phyloP scores from a whole-genome alignment of 2,797 vertebrate species.

The Coregonus sp. region DNA sequence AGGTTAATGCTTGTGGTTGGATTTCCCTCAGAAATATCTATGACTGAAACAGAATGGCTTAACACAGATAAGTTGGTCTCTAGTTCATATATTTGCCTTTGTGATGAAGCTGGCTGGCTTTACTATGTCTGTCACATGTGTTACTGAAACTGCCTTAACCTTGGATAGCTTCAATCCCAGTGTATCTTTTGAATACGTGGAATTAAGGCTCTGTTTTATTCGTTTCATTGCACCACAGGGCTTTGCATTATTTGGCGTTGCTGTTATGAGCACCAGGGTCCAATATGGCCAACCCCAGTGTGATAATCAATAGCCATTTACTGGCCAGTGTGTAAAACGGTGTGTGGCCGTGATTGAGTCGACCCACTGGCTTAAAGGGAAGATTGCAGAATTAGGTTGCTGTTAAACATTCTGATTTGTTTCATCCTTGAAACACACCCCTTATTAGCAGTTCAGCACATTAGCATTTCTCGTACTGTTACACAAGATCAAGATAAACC shows the following conservation, averaged over 20 bases:
- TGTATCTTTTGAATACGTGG: not conserved
- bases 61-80: conserved; percentile 29
- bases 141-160: not conserved
- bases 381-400: conserved; percentile 29
- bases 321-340: conserved; percentile 33
- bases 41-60: not conserved
- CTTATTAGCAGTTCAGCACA: too few species aligned
- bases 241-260: conserved; percentile 19
- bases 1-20: too few species aligned
- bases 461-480: too few species aligned
- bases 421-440: too few species aligned
- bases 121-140: not conserved
- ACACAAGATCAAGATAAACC: too few species aligned
- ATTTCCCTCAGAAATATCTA: not conserved
- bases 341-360: conserved; percentile 44
- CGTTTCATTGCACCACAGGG: conserved; percentile 23
- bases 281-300: conserved; percentile 16
- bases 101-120: conserved; percentile 50
- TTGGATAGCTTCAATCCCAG: not conserved
- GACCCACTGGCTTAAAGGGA: conserved; percentile 15
- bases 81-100: conserved; percentile 33
- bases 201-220: conserved; percentile 6
- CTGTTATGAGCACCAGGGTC: conserved; percentile 33
- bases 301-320: conserved; percentile 55
- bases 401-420: conserved; percentile 7